A percentile compares a stretch with the other conserved stretches of the same genome.
Conservation (phyloP, 30 jellyfish, hydroid and myxozoan genomes). For the Kudoa iwatai region DNA sequence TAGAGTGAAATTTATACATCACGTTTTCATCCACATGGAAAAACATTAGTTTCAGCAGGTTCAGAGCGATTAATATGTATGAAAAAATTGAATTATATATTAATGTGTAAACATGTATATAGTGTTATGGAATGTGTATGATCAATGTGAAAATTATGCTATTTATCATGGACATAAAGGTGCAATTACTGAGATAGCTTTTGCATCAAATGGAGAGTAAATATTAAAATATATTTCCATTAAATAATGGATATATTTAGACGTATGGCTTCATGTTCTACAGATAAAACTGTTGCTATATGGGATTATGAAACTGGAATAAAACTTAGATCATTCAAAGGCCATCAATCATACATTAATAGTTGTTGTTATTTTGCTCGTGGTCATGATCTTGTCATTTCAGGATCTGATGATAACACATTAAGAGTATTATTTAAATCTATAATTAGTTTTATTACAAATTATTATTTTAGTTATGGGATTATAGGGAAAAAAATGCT, state of each 20-base stretch:
- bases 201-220: slow-evolving; percentile 51
- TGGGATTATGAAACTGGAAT: slow-evolving; percentile 84
- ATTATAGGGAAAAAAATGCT: no score
- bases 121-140: slow-evolving; percentile 72
- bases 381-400: slow-evolving; percentile 40
- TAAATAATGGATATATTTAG: slow-evolving; percentile 12
- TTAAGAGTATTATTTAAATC: slow-evolving; percentile 33
- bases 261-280: no score
- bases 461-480: no score
- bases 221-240: slow-evolving; percentile 3
- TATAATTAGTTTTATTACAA: no score
- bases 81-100: neutral
- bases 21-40: slow-evolving; percentile 65
- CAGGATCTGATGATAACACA: slow-evolving; percentile 76
- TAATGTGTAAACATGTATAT: no score
- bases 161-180: slow-evolving; percentile 51
- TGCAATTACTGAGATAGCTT: slow-evolving; percentile 31
- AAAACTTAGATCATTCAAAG: slow-evolving; percentile 18
- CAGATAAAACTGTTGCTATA: slow-evolving; percentile 57
- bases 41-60: slow-evolving; percentile 72
- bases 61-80: slow-evolving; percentile 27
- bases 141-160: slow-evolving; percentile 72
- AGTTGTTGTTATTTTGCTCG: slow-evolving; percentile 53
- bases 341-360: slow-evolving; percentile 39
- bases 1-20: slow-evolving; percentile 43